A percentile compares a stretch with the other conserved stretches of the same genome.
These are phyloP conservation scores for Poecilia latipinna DNA, from an alignment of 2,113 vertebrate genomes.

Conservation along the genomic window DNA sequence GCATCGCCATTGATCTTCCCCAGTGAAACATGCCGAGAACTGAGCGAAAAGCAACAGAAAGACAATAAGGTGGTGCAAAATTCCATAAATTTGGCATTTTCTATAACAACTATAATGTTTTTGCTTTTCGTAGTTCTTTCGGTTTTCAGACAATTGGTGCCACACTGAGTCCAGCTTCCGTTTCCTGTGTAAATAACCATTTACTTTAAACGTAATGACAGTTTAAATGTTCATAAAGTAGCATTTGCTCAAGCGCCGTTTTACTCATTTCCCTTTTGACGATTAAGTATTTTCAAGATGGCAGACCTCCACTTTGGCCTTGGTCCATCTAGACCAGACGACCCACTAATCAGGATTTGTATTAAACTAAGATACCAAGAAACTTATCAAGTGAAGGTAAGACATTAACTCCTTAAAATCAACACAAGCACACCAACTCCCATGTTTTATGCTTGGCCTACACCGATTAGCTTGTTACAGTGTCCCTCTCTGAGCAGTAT, in stretches of 20 bases:
- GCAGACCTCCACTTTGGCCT: background rate
- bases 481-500: constrained; percentile 5
- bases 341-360: background rate
- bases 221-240: background rate
- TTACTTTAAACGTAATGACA: background rate
- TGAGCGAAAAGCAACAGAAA: too few relatives aligned
- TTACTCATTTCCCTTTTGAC: background rate
- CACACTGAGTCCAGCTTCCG: too few relatives aligned
- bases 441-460: constrained; percentile 2
- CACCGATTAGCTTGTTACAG: constrained; percentile 3
- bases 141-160: too few relatives aligned
- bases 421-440: background rate
- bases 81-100: too few relatives aligned
- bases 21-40: too few relatives aligned
- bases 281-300: background rate
- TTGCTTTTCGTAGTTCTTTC: too few relatives aligned
- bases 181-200: background rate
- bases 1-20: too few relatives aligned
- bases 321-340: background rate
- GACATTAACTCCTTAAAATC: background rate
- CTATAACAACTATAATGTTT: too few relatives aligned
- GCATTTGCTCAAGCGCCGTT: background rate
- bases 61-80: too few relatives aligned
- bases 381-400: background rate
- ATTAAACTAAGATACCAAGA: background rate